Evolutionary conservation across 2,113 vertebrate genomes (phyloP), one percentile per base, ranked within the genome.

Genomic region (Aphyosemion australe): DNA sequence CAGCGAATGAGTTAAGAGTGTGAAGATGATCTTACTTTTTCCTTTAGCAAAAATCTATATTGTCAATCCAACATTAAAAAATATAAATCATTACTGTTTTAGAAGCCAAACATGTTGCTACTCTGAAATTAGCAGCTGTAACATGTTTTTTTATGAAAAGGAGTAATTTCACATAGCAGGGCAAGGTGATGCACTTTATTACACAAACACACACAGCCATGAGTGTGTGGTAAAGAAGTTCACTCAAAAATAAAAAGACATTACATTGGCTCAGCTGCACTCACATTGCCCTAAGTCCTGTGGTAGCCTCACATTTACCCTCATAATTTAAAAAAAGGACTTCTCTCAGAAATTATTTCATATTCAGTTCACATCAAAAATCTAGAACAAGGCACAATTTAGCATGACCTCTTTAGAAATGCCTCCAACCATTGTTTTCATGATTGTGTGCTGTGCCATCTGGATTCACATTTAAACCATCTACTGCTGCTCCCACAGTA

Each of bases 201-300:
- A 5, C 50, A 11, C 56, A n/a, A 34, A 32, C 39, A 9, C 39
- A 58, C 47, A n/a, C 3, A 41, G 19, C 61, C 43, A 55, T 62
- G 54, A 26, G 39, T 70, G 66, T 64, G 69, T 72, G 62, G 60
- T 51, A 78, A 82, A 59, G 39, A 53, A 74, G 72, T 83, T 81
- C 69, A 56, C 80, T 79, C 65, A 69, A 76, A 78, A 84, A 65
- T 82, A 78, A 77, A 54, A 83, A 69, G n/a, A 72, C 53, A 64
- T 84, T 79, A 67, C 66, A 54, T 56, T 13, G 21, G 61, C 75
- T 81, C 66, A 76, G 62, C 60, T 79, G 80, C 70, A 80, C 65
- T 68, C 75, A 73, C 52, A 69, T 63, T 31, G 78, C 82, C 82
- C 78, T 47, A 48, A 80, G 80, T 79, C 37, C 56, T 56, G 46